A percentile compares a stretch with the other conserved stretches of the same genome.
phyloP scores from a whole-genome alignment of 2,797 vertebrate species.

The Apodemus agrarius region DNA sequence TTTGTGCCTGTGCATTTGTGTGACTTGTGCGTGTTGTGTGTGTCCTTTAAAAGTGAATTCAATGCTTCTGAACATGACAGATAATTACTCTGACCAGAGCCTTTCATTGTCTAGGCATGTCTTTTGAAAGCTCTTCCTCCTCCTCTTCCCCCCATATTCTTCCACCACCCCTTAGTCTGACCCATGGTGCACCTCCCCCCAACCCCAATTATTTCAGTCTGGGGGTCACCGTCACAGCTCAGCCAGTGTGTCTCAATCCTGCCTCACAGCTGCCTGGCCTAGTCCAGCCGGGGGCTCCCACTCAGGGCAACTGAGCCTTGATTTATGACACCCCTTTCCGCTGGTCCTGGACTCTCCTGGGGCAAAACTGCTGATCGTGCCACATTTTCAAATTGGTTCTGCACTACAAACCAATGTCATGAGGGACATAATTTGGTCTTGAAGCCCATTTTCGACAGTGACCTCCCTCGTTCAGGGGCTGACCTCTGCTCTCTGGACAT shows the following conservation, averaged over 20 bases:
- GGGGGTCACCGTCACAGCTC: slow-evolving; percentile 57
- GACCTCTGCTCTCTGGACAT: slow-evolving; percentile 15
- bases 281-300: background rate
- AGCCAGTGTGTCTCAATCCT: slow-evolving; percentile 34
- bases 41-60: slow-evolving; percentile 10
- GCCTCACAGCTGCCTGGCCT: slow-evolving; percentile 32
- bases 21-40: background rate
- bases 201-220: slow-evolving; percentile 68
- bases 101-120: slow-evolving; percentile 28
- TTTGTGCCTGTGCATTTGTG: slow-evolving; percentile 41
- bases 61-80: background rate
- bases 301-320: slow-evolving; percentile 52
- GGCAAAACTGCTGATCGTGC: slow-evolving; percentile 64
- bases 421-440: background rate
- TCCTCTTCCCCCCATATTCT: background rate
- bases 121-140: slow-evolving; percentile 39
- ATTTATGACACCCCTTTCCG: slow-evolving; percentile 31
- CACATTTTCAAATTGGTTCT: slow-evolving; percentile 74
- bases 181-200: slow-evolving; percentile 48
- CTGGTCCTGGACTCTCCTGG: background rate
- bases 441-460: slow-evolving; percentile 25
- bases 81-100: slow-evolving; percentile 30
- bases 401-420: slow-evolving; percentile 39
- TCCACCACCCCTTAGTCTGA: slow-evolving; percentile 25
- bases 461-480: background rate